phyloP scores from a whole-genome alignment of 2,888 invertebrate genomes.

The Macrosiphum euphorbiae region DNA sequence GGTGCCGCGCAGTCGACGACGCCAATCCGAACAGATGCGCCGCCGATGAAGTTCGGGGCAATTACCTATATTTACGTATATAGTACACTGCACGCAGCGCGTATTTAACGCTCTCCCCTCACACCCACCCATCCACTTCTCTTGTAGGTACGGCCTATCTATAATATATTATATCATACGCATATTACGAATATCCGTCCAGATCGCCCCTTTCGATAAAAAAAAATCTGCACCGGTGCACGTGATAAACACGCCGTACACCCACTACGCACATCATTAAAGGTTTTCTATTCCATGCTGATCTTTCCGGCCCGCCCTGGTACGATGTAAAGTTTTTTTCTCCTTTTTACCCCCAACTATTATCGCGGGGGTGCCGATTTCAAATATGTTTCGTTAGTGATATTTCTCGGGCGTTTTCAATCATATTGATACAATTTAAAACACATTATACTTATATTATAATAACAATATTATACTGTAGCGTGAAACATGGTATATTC shows the following conservation, averaged over 20 bases:
- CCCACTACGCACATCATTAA: neutral
- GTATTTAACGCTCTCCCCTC: neutral
- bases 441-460: neutral
- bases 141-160: too few species aligned
- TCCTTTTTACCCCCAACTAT: neutral
- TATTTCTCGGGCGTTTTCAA: neutral
- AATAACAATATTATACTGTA: neutral
- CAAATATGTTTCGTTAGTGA: neutral
- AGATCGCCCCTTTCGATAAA: neutral
- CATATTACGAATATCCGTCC: neutral
- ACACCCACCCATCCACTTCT: neutral
- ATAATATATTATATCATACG: neutral
- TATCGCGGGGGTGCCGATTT: neutral
- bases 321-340: neutral
- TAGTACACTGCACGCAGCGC: neutral
- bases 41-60: neutral
- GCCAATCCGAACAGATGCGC: constrained; percentile 19
- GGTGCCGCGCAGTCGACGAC: neutral
- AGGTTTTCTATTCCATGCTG: neutral
- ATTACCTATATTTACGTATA: neutral
- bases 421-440: neutral
- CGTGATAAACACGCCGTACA: neutral
- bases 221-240: constrained; percentile 4
- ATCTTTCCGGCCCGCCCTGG: neutral
- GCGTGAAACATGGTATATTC: neutral